These are phyloP conservation scores for Takifugu rubripes DNA, from an alignment of 2,797 vertebrate species.

Conservation along the genomic window DNA sequence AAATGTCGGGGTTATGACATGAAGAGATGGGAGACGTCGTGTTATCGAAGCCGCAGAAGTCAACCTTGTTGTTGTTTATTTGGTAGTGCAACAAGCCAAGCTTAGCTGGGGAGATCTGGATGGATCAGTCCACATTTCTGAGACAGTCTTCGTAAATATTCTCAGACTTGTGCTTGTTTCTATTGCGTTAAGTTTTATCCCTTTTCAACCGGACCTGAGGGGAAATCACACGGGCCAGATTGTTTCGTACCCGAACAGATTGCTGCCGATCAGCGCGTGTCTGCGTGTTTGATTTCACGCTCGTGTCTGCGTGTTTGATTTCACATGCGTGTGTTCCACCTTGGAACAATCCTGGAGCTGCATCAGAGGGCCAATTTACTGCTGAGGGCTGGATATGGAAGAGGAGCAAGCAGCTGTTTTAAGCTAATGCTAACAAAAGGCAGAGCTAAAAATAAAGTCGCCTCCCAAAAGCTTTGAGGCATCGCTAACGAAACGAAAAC, in stretches of 20 bases:
- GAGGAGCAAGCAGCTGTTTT: conserved; percentile 49
- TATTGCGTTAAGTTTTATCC: conserved; percentile 2
- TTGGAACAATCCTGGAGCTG: conserved; percentile 10
- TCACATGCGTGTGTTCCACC: conserved; percentile 1
- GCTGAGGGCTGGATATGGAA: conserved; percentile 12
- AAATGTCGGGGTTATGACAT: conserved; percentile 35
- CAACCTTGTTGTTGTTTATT: conserved; percentile 10
- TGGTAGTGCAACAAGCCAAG: conserved; percentile 19
- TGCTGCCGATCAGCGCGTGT: too few species aligned
- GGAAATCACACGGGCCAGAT: conserved; percentile 10
- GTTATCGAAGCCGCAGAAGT: conserved; percentile 53
- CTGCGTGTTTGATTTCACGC: neutral
- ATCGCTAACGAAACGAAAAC: conserved; percentile 17
- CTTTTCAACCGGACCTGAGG: conserved; percentile 25
- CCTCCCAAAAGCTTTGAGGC: conserved; percentile 34
- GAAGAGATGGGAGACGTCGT: conserved; percentile 46
- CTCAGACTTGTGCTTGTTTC: neutral
- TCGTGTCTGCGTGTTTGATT: too few species aligned
- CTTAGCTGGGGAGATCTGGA: conserved; percentile 77
- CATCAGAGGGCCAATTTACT: conserved; percentile 29
- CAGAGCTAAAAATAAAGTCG: conserved; percentile 64
- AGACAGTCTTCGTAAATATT: neutral
- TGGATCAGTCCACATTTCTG: conserved; percentile 25
- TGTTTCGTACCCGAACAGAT: neutral
- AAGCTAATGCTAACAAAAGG: conserved; percentile 26